Evolutionary conservation across 2,888 invertebrate species (phyloP).

Genomic region (Psylliodes chrysocephalus): DNA sequence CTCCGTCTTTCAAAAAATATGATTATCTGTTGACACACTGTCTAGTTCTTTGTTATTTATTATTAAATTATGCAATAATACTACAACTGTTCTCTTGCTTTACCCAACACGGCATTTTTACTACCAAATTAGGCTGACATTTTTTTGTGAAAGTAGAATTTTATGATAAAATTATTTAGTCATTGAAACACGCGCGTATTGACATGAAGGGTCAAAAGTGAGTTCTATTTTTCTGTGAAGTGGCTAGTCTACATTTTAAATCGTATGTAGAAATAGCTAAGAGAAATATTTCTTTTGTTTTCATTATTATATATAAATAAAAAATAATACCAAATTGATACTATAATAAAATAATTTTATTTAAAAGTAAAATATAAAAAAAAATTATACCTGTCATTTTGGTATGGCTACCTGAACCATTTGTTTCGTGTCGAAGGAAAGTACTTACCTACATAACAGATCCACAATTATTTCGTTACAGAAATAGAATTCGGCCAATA

Average conservation of each 20-base stretch:
- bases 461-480: neutral
- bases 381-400: too few species aligned
- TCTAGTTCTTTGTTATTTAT: slow-evolving; percentile 7
- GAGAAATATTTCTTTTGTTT: too few species aligned
- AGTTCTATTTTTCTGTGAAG: too few species aligned
- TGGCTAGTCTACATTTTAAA: too few species aligned
- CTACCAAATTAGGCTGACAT: slow-evolving; percentile 8
- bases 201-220: too few species aligned
- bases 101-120: slow-evolving; percentile 11
- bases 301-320: too few species aligned
- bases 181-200: neutral
- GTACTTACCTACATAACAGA: neutral
- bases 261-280: too few species aligned
- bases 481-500: slow-evolving; percentile 10
- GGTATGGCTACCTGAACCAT: too few species aligned
- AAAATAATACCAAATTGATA: too few species aligned
- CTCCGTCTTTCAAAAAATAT: neutral
- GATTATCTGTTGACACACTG: neutral
- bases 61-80: neutral
- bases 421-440: neutral
- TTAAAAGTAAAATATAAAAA: too few species aligned
- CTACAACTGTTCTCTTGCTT: neutral
- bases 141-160: slow-evolving; percentile 23
- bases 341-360: too few species aligned
- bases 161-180: neutral